These are phyloP conservation scores for Dione juno DNA, from an alignment of 2,888 invertebrate species.

Conservation along the genomic window DNA sequence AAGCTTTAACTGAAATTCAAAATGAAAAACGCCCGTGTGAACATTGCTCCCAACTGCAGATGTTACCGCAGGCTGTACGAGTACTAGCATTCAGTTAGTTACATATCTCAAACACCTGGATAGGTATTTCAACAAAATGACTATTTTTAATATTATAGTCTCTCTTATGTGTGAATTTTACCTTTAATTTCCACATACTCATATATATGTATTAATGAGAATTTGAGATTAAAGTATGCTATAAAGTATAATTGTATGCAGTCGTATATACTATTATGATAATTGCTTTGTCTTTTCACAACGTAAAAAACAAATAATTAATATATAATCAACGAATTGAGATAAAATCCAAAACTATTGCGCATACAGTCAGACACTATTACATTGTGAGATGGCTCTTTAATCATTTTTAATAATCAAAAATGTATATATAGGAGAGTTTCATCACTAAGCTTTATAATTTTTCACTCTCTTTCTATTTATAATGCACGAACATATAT, in stretches of 20 bases:
- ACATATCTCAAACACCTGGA: conserved; percentile 11
- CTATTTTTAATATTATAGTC: not conserved
- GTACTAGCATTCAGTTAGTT: not conserved
- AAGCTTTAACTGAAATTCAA: conserved; percentile 9
- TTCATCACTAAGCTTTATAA: not conserved
- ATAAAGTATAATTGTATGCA: too few relatives aligned
- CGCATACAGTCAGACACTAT: too few relatives aligned
- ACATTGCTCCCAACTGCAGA: not conserved
- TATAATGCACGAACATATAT: not conserved
- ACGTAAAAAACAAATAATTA: too few relatives aligned
- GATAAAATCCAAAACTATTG: too few relatives aligned
- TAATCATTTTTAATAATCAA: too few relatives aligned
- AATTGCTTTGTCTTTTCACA: too few relatives aligned
- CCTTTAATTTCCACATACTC: not conserved
- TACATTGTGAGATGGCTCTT: too few relatives aligned
- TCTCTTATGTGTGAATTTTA: not conserved
- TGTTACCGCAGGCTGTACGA: not conserved
- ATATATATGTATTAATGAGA: not conserved
- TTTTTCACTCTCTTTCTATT: not conserved
- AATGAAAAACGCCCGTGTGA: conserved; percentile 16
- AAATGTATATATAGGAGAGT: too few relatives aligned
- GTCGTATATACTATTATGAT: too few relatives aligned
- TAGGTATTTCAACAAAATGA: not conserved
- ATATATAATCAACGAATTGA: too few relatives aligned
- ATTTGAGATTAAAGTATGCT: too few relatives aligned